Conservation (phyloP, 2,888 invertebrate species). For the Xylota sylvarum region DNA sequence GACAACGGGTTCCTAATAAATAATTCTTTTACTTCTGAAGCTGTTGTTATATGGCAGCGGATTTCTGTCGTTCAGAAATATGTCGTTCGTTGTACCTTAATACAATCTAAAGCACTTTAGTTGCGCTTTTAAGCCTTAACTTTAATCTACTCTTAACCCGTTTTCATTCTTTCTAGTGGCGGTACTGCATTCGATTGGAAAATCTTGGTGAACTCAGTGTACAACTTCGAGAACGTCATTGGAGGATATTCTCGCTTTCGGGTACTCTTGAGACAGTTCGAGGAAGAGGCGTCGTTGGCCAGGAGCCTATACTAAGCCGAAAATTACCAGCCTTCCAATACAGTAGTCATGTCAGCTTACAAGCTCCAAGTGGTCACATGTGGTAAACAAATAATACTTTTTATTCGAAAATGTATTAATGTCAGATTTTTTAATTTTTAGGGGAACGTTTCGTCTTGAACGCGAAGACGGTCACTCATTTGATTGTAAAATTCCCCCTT, state of each 20-base stretch:
- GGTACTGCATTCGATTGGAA: constrained; percentile 98
- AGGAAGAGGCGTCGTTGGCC: constrained; percentile 97
- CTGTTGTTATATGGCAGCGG: too few relatives aligned
- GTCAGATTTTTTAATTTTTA: constrained; percentile 82
- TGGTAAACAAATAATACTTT: constrained; percentile 78
- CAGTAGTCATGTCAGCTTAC: constrained; percentile 97
- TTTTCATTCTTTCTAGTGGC: constrained; percentile 89
- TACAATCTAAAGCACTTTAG: too few relatives aligned
- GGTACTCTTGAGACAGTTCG: constrained; percentile 97
- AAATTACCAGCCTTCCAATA: constrained; percentile 98
- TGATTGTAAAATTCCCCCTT: constrained; percentile 98
- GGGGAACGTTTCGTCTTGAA: constrained; percentile 99
- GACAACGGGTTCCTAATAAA: too few relatives aligned
- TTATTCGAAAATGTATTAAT: background rate
- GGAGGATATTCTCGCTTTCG: constrained; percentile 98
- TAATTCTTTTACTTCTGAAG: too few relatives aligned
- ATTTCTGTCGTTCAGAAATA: too few relatives aligned
- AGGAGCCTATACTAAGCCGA: constrained; percentile 96
- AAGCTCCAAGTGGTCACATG: constrained; percentile 97
- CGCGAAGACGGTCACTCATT: constrained; percentile 98
- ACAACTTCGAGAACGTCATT: constrained; percentile 97
- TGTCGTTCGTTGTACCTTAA: too few relatives aligned
- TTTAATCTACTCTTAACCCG: background rate
- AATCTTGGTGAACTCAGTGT: constrained; percentile 95
- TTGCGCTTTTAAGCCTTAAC: too few relatives aligned